Conservation (phyloP, 2,113 vertebrate species). For the Anseranas semipalmata region DNA sequence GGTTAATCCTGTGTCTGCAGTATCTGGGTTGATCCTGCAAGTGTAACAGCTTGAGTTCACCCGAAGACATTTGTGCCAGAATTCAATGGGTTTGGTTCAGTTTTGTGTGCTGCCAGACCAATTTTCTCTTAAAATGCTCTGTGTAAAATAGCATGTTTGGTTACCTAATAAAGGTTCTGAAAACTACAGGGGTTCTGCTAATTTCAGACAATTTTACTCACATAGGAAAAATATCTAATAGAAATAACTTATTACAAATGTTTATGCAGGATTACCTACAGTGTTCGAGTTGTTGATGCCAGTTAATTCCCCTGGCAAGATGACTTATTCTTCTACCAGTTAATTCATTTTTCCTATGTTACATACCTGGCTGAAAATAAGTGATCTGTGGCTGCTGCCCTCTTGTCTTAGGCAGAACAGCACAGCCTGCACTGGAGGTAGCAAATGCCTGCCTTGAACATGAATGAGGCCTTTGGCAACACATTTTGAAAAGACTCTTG, state of each 20-base stretch:
- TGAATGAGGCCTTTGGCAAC: not conserved
- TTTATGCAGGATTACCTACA: not conserved
- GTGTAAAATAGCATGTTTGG: slow-evolving; percentile 16
- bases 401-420: not conserved
- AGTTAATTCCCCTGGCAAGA: not conserved
- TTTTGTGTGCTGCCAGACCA: not conserved
- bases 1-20: slow-evolving; percentile 20
- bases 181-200: not conserved
- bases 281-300: not conserved
- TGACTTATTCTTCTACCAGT: not conserved
- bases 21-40: not conserved
- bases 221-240: not conserved
- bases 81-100: not conserved
- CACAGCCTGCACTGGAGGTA: not conserved
- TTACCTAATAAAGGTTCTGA: slow-evolving; percentile 20
- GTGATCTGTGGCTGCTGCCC: not conserved
- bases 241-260: not conserved
- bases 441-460: not conserved
- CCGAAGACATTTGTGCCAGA: not conserved
- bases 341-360: not conserved
- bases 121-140: slow-evolving; percentile 3
- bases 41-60: not conserved
- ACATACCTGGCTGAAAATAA: not conserved
- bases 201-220: slow-evolving; percentile 11
- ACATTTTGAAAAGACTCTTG: not conserved